Percentiles rank a stretch among this genome's conserved stretches.
Conservation (phyloP, 2,888 invertebrate species). For the Nasonia oneida region DNA sequence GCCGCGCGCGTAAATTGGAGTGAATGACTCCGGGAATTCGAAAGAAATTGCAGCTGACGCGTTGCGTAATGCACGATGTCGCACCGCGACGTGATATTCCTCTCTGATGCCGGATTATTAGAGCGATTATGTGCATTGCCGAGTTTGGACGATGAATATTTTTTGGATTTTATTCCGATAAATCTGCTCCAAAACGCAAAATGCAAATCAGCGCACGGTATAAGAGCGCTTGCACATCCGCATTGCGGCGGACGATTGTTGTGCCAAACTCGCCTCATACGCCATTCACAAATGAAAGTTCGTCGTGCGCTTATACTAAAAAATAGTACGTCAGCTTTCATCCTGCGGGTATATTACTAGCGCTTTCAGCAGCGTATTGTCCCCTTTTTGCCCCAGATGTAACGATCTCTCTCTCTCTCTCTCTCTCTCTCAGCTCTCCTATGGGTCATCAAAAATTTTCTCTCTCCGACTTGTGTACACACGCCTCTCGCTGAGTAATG, state of each 20-base stretch:
- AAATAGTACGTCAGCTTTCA: not conserved
- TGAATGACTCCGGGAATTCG: slow-evolving; percentile 50
- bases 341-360: not conserved
- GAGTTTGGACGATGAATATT: too few relatives aligned
- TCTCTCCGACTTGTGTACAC: not conserved
- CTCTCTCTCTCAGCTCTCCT: not conserved
- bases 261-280: not conserved
- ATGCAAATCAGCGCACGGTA: not conserved
- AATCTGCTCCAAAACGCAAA: not conserved
- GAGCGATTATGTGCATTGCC: not conserved
- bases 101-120: not conserved
- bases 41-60: slow-evolving; percentile 38
- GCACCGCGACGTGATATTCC: not conserved
- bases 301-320: not conserved
- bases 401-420: not conserved
- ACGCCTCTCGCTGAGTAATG: not conserved
- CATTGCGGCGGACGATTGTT: not conserved
- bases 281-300: slow-evolving; percentile 8
- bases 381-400: not conserved
- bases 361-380: not conserved
- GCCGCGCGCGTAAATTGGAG: slow-evolving; percentile 32
- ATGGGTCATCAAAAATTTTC: slow-evolving; percentile 30
- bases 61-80: slow-evolving; percentile 16
- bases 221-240: not conserved
- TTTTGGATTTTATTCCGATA: too few relatives aligned